These are phyloP conservation scores for Caenorhabditis brenneri DNA, from an alignment of 1,140 invertebrate species.

Conservation along the genomic window DNA sequence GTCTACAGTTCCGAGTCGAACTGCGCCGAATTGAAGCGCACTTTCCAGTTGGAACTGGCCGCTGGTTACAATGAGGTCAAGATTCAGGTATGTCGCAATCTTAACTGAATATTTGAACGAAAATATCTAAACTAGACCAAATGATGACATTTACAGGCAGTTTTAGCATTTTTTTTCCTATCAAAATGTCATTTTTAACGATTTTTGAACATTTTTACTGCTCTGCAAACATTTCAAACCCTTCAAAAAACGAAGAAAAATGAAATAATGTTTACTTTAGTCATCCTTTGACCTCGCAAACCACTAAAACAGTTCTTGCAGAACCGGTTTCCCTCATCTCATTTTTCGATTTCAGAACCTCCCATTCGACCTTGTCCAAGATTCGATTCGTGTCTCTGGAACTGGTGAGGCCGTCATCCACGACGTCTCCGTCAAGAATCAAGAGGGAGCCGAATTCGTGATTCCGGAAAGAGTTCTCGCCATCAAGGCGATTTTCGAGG, in stretches of 20 bases:
- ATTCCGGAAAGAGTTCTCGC: constrained; percentile 14
- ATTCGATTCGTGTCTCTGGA: constrained; percentile 4
- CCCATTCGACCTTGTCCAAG: background rate
- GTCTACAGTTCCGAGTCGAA: constrained; percentile 21
- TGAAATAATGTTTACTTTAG: background rate
- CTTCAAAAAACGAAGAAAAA: background rate
- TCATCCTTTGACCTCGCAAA: background rate
- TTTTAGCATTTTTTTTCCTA: no score
- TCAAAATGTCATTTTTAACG: background rate
- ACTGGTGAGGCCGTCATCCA: background rate
- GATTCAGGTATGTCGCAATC: constrained; percentile 30
- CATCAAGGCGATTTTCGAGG: constrained; percentile 11
- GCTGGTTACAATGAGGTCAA: background rate
- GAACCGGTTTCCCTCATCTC: background rate
- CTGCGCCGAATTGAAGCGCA: constrained; percentile 1
- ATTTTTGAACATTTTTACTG: background rate
- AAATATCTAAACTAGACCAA: no score
- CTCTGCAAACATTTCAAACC: background rate
- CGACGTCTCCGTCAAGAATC: constrained; percentile 19
- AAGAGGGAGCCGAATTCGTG: background rate
- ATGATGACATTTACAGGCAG: background rate
- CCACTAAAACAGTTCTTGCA: background rate
- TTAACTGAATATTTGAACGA: no score
- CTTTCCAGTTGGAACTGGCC: constrained; percentile 11
- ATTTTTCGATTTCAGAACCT: background rate